Conservation (phyloP, 2,797 vertebrate species). For the Rhabdophis nuchalis region DNA sequence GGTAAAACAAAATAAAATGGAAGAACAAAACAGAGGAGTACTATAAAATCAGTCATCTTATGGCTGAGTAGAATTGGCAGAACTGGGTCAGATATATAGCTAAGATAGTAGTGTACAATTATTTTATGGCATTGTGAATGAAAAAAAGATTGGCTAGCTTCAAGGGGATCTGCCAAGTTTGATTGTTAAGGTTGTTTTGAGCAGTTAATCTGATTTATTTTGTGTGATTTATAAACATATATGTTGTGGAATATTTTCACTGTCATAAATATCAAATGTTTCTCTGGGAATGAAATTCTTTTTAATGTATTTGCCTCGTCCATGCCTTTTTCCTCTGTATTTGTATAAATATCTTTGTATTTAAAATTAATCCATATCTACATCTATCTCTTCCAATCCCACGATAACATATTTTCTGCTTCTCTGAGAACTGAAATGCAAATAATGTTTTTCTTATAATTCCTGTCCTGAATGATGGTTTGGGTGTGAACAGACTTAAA, state of each 20-base stretch:
- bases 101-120: background rate
- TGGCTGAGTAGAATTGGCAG: background rate
- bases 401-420: background rate
- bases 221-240: slow-evolving; percentile 56
- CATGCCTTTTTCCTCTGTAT: background rate
- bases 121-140: background rate
- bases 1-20: background rate
- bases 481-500: slow-evolving; percentile 16
- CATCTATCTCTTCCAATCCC: background rate
- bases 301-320: background rate
- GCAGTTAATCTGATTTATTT: slow-evolving; percentile 52
- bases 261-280: slow-evolving; percentile 2
- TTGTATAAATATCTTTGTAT: background rate
- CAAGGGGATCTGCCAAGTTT: slow-evolving; percentile 50
- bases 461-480: slow-evolving; percentile 7
- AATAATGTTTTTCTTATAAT: slow-evolving; percentile 21
- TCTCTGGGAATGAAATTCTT: background rate
- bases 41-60: background rate
- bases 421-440: background rate
- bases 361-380: background rate
- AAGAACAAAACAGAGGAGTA: background rate
- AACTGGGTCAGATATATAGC: background rate
- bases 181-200: slow-evolving; percentile 63
- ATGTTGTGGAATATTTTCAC: slow-evolving; percentile 47
- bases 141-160: slow-evolving; percentile 52